A percentile compares a stretch with the other conserved stretches of the same genome.
These are phyloP conservation scores for Prionailurus viverrinus DNA, from an alignment of 2,113 vertebrate species.

Conservation along the genomic window DNA sequence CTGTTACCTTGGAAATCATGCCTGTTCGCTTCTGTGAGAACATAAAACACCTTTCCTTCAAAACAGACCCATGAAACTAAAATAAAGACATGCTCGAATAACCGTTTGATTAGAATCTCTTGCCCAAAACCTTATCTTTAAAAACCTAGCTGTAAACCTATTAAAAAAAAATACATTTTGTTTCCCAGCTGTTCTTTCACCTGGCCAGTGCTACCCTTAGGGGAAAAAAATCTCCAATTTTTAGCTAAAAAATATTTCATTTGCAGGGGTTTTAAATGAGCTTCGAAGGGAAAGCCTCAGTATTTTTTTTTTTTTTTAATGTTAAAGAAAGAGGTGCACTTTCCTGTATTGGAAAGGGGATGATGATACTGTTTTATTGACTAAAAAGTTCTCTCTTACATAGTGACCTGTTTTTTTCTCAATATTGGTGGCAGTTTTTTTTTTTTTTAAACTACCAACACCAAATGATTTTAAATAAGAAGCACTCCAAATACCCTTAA, in stretches of 20 bases:
- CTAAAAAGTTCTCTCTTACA: not conserved
- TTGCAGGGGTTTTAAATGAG: not conserved
- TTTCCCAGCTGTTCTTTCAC: not conserved
- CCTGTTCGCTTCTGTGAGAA: conserved; percentile 18
- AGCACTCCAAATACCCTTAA: not conserved
- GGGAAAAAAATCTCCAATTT: not conserved
- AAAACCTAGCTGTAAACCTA: not conserved
- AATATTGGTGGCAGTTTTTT: not conserved
- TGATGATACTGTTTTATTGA: not conserved
- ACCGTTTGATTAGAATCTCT: not conserved
- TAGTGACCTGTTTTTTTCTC: not conserved
- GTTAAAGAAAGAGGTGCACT: not conserved
- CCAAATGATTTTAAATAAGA: not conserved
- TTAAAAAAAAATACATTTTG: not conserved
- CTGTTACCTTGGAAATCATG: conserved; percentile 60
- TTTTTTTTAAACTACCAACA: not conserved
- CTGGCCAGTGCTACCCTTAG: not conserved
- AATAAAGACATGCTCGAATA: not conserved
- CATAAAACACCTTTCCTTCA: not conserved
- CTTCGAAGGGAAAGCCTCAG: conserved; percentile 12
- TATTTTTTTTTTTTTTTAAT: not conserved
- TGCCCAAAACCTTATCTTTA: not conserved
- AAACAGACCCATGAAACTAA: not conserved
- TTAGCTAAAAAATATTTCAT: not conserved
- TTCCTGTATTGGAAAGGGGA: not conserved